phyloP scores from a whole-genome alignment of 1,140 invertebrate species.

The Aphaenogaster rudis region DNA sequence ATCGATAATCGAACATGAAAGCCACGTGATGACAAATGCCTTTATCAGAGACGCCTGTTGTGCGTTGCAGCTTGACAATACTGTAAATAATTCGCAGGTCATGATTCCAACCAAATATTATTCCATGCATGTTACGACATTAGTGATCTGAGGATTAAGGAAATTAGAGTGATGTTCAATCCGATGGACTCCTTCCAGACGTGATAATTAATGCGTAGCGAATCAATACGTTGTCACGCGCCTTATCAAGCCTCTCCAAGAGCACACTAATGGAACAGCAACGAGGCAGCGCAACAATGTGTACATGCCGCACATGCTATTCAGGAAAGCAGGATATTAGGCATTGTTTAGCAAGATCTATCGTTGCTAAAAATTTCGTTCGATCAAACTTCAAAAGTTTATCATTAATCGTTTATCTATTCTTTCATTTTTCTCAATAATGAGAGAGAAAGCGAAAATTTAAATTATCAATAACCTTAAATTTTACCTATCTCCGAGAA shows the following conservation, averaged over 20 bases:
- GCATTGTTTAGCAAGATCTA: constrained; percentile 5
- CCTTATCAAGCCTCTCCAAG: constrained; percentile 44
- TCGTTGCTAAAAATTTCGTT: background rate
- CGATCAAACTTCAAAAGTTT: background rate
- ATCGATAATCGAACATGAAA: constrained; percentile 76
- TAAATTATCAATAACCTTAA: background rate
- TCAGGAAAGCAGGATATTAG: constrained; percentile 10
- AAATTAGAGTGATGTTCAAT: constrained; percentile 57
- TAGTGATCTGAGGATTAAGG: constrained; percentile 52
- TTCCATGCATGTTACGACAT: constrained; percentile 30
- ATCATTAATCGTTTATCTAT: background rate
- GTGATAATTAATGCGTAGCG: constrained; percentile 39
- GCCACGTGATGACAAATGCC: constrained; percentile 72
- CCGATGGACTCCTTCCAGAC: constrained; percentile 9
- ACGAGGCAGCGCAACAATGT: background rate
- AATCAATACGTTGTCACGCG: constrained; percentile 40
- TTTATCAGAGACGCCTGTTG: constrained; percentile 67
- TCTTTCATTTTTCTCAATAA: background rate
- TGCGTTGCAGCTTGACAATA: constrained; percentile 42
- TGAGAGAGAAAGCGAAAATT: background rate
- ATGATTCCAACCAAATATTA: constrained; percentile 57
- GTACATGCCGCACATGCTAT: background rate
- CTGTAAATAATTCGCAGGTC: constrained; percentile 73
- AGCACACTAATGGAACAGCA: constrained; percentile 47
- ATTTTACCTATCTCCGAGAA: background rate